Percentiles rank a stretch among this genome's conserved stretches.
Conservation (phyloP, 2,888 invertebrate genomes). For the Petrophora chlorosata region DNA sequence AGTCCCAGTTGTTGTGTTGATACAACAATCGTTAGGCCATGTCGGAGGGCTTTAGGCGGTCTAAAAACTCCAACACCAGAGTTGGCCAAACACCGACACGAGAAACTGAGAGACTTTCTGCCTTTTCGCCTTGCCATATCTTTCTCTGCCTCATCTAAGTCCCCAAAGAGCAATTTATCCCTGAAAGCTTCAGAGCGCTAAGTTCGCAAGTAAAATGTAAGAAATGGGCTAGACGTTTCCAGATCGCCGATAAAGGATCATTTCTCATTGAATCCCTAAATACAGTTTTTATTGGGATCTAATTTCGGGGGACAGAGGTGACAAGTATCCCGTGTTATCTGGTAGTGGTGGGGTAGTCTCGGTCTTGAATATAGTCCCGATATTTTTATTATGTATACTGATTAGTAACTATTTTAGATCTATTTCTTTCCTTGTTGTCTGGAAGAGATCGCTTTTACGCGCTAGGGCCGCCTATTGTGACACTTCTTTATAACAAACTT, state of each 20-base stretch:
- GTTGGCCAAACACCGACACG: too few relatives aligned
- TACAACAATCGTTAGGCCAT: too few relatives aligned
- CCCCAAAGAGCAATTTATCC: not conserved
- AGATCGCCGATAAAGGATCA: constrained; percentile 25
- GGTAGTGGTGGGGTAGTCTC: constrained; percentile 5
- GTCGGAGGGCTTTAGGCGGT: too few relatives aligned
- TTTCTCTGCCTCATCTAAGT: not conserved
- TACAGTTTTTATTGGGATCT: constrained; percentile 47
- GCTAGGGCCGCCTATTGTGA: too few relatives aligned
- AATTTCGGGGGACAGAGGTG: constrained; percentile 40
- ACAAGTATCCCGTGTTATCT: constrained; percentile 36
- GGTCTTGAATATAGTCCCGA: constrained; percentile 8
- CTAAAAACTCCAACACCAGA: too few relatives aligned
- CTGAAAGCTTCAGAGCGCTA: not conserved
- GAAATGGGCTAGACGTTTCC: constrained; percentile 9
- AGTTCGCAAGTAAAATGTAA: constrained; percentile 21
- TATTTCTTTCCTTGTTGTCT: too few relatives aligned
- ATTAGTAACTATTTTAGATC: too few relatives aligned
- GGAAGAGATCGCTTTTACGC: too few relatives aligned
- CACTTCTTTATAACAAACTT: too few relatives aligned
- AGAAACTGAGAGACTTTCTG: too few relatives aligned
- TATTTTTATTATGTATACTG: not conserved
- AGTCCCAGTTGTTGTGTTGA: too few relatives aligned
- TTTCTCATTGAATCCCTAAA: constrained; percentile 43
- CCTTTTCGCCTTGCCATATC: not conserved